These are phyloP conservation scores for Seriola quinqueradiata DNA, from an alignment of 2,113 vertebrate species.

Conservation along the genomic window DNA sequence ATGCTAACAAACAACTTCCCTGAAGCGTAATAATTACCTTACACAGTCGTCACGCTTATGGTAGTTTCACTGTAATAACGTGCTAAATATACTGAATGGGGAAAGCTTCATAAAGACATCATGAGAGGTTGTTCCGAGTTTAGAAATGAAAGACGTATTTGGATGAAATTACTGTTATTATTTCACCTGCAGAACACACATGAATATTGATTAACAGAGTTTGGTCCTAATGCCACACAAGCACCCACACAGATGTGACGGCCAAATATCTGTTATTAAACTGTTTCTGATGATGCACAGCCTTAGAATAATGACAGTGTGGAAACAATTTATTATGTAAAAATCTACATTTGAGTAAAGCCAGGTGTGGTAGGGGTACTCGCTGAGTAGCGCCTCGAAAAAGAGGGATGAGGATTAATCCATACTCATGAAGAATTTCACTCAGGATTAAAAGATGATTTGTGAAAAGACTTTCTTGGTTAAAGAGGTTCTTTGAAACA, in stretches of 20 bases:
- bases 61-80: not conserved
- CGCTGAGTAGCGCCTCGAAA: not conserved
- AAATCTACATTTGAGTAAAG: slow-evolving; percentile 9
- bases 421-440: slow-evolving; percentile 5
- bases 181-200: not conserved
- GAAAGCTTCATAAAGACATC: slow-evolving; percentile 9
- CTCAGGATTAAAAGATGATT: not conserved
- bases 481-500: not conserved
- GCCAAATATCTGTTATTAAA: slow-evolving; percentile 44
- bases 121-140: slow-evolving; percentile 36
- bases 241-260: slow-evolving; percentile 16
- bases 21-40: slow-evolving; percentile 10
- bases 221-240: not conserved
- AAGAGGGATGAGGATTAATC: not conserved
- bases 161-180: not conserved
- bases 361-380: not conserved
- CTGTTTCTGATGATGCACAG: not conserved
- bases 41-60: not conserved
- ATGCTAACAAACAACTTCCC: slow-evolving; percentile 16
- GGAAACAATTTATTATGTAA: not conserved
- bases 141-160: slow-evolving; percentile 15
- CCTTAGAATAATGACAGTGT: slow-evolving; percentile 1
- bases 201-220: slow-evolving; percentile 28
- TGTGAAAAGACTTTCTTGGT: not conserved
- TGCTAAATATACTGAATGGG: slow-evolving; percentile 2